These are phyloP conservation scores for Holcopasites calliopsidis DNA, from an alignment of 1,140 invertebrate species.

Conservation along the genomic window DNA sequence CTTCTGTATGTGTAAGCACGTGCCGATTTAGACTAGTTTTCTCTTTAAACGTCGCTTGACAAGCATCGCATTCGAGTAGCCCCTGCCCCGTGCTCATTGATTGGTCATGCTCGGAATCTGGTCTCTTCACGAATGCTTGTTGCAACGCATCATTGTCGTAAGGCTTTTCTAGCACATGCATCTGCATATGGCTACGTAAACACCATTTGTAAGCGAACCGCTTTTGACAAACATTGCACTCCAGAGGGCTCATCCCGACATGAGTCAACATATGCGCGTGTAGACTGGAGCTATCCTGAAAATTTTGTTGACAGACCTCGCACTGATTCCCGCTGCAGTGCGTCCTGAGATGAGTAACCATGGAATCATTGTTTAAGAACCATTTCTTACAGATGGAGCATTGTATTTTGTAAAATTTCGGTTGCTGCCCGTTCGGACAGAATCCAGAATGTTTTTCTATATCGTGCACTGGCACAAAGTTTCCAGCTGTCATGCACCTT, in stretches of 20 bases:
- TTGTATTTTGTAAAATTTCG: constrained; percentile 77
- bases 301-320: constrained; percentile 79
- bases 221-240: constrained; percentile 80
- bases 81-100: constrained; percentile 71
- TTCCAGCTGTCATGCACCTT: constrained; percentile 61
- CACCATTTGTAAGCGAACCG: constrained; percentile 80
- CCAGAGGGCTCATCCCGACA: constrained; percentile 80
- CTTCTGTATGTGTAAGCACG: constrained; percentile 75
- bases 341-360: constrained; percentile 74
- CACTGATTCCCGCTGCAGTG: constrained; percentile 73
- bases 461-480: constrained; percentile 62
- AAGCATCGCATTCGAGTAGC: constrained; percentile 76
- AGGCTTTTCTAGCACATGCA: constrained; percentile 82
- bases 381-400: constrained; percentile 77
- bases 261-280: constrained; percentile 80
- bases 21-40: constrained; percentile 79
- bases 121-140: constrained; percentile 64
- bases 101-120: constrained; percentile 54
- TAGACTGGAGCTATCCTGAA: constrained; percentile 75
- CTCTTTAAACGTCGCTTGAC: constrained; percentile 80
- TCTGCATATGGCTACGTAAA: constrained; percentile 86
- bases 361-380: constrained; percentile 78
- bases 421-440: constrained; percentile 63
- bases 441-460: constrained; percentile 56
- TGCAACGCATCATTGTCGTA: constrained; percentile 83